Conservation (phyloP, 2,113 vertebrate genomes). For the Anolis sagrei region DNA sequence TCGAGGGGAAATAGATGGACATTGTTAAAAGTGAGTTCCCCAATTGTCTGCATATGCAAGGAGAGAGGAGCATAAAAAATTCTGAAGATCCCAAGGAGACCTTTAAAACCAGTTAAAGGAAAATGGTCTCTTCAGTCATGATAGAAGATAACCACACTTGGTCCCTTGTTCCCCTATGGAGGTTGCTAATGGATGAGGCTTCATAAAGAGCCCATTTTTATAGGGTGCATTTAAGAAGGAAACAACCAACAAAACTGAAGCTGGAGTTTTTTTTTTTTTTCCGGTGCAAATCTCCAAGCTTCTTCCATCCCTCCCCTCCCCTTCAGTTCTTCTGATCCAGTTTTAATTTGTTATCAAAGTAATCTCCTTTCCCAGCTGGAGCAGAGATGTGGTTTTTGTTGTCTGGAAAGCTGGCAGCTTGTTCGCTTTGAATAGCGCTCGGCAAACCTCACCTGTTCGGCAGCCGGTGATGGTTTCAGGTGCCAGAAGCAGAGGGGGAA, state of each 20-base stretch:
- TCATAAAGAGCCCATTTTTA: conserved; percentile 78
- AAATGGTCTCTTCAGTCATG: conserved; percentile 77
- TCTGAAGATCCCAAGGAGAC: conserved; percentile 78
- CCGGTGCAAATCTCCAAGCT: conserved; percentile 72
- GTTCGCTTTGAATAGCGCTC: conserved; percentile 75
- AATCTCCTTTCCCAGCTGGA: conserved; percentile 74
- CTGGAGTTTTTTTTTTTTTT: conserved; percentile 62
- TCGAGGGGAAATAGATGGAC: conserved; percentile 79
- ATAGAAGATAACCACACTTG: conserved; percentile 64
- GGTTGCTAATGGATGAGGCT: conserved; percentile 72
- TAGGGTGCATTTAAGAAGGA: conserved; percentile 65
- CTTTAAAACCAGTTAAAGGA: conserved; percentile 70
- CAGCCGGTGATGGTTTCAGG: conserved; percentile 71
- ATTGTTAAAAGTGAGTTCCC: conserved; percentile 77
- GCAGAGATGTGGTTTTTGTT: conserved; percentile 73
- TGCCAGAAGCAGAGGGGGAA: conserved; percentile 67
- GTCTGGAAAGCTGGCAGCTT: conserved; percentile 72
- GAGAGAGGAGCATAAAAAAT: conserved; percentile 74
- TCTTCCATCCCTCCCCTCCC: conserved; percentile 61
- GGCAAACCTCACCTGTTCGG: conserved; percentile 80
- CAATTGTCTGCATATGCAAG: conserved; percentile 75
- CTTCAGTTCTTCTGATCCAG: conserved; percentile 73
- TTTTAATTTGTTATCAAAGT: conserved; percentile 85
- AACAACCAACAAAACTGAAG: conserved; percentile 58
- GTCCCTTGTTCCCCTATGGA: conserved; percentile 69